These are phyloP conservation scores for Nestor notabilis DNA, from an alignment of 2,113 vertebrate genomes.

Conservation along the genomic window DNA sequence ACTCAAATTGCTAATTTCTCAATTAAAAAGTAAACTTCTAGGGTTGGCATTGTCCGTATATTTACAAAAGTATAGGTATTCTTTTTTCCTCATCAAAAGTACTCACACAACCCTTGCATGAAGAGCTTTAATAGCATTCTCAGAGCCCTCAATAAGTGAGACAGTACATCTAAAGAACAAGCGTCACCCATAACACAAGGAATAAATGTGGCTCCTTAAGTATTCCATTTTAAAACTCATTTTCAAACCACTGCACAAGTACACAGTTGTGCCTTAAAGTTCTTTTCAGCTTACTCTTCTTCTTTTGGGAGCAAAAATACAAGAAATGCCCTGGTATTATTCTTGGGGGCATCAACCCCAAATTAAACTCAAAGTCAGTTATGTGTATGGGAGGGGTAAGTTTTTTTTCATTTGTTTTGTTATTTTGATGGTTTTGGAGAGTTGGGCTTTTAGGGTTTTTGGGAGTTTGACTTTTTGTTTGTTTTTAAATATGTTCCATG, in stretches of 20 bases:
- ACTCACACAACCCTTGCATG: neutral
- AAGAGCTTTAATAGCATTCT: neutral
- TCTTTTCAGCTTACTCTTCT: neutral
- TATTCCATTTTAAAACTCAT: neutral
- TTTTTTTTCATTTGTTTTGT: neutral
- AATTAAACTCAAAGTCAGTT: neutral
- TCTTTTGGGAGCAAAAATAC: neutral
- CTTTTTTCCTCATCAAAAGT: neutral
- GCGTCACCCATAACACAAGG: rapidly evolving
- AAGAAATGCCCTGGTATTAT: neutral
- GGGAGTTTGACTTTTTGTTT: neutral
- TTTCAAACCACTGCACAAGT: neutral
- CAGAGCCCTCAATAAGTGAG: neutral
- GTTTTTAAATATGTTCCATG: neutral
- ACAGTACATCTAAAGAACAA: neutral
- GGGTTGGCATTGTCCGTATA: neutral
- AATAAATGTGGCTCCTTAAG: neutral
- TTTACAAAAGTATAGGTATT: neutral
- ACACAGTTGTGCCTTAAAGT: neutral
- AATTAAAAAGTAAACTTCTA: neutral
- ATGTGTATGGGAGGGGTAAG: rapidly evolving
- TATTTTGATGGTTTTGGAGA: neutral
- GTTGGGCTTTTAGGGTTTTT: neutral
- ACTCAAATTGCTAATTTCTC: neutral
- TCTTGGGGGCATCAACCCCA: neutral